Base-by-base conservation (phyloP, 2,113 vertebrate genomes). In the Trematocara macrostoma region DNA sequence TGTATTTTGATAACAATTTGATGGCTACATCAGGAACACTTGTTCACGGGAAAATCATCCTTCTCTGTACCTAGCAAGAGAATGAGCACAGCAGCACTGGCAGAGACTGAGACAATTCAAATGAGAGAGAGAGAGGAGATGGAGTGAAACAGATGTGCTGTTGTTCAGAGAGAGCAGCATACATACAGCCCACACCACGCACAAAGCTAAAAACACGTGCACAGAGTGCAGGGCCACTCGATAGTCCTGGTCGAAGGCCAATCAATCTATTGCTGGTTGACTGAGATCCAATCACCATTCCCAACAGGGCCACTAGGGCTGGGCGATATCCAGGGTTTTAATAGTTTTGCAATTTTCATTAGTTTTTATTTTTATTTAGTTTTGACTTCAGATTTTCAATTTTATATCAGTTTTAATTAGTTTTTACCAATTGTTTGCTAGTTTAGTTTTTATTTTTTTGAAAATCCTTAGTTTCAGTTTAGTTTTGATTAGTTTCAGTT, bases 201-300 rank as follows among this genome's bases (percentile, higher is more conserved):
- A 91, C 92, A 84, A 87, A 78, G 81, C 85, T 47, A 61, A 84
- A 79, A 38, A 84, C 90, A 85, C 47, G 38, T 91, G 93, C 91
- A 78, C 51, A 89, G 51, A 88, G 83, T 84, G 86, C 84, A 78
- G 84, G 26, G 31, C 79, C 90, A 85, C 93, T 95, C 91, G 81
- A 93, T 94, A 92, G 93, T 92, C 57, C 84, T 82, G 64, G 89
- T 90, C 18, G 78, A 87, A 90, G 71, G 90, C 90, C 93, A 87
- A 95, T 95, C 93, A 92, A 94, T 95, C 93, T 92, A 91, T 86
- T 78, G 90, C 93, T 90, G 93, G 90, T 95, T 93, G 93, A 95
- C 93, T 94, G 88, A 92, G 93, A 93, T 94, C 93, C 93, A 94
- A 95, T 95, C 92, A 93, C 92, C 91, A 92, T 89, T 92, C 93